Base-by-base conservation (phyloP, 1,140 invertebrate species). In the Cepaea nemoralis region DNA sequence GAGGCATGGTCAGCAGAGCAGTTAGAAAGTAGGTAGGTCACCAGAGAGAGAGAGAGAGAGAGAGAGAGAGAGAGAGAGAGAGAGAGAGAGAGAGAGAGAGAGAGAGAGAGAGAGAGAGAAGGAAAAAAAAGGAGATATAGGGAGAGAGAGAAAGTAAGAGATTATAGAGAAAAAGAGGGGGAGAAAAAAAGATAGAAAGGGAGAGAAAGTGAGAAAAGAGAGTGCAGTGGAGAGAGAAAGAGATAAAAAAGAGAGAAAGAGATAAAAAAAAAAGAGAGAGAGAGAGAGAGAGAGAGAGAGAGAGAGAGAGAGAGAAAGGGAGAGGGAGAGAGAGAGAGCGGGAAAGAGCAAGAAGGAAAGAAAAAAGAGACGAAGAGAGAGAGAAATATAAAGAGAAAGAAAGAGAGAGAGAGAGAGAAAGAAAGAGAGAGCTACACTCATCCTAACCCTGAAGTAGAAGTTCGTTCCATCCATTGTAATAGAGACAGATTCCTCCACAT, bases 361-460 rank as follows among this genome's bases (percentile, higher is more conserved):
- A 59, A 14, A 5, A 59, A 24, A 59, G 55, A 14, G 22, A 59
- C 55, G 24, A 19, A 24, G 8, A 59, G 22, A 59, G 22, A 59
- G 5, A 59, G 22, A 59, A 5, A 59, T 45, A 45, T 45, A 10
- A 19, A 45, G 8, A 45, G 19, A 45, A 45, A 10, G 19, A 19
- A 45, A 45, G 55, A 59, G 22, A 24, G 22, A 10, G 5, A 59
- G 55, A 59, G 22, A 24, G n/a, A 12, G 24, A 19, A 24, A 22
- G 8, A 22, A 14, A 12, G 24, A 19, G 8, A 19, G 22, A 19
- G 5, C 55, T 59, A 59, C 10, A 59, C n/a, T 59, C n/a, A 24
- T 5, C n/a, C 59, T 77, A 12, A 81, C 75, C 76, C 55, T 80
- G 76, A 84, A 84, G 37, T 67, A 66, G 27, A 82, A 35, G 39